Conservation (phyloP, 1,140 invertebrate genomes). For the Papilio helenus region DNA sequence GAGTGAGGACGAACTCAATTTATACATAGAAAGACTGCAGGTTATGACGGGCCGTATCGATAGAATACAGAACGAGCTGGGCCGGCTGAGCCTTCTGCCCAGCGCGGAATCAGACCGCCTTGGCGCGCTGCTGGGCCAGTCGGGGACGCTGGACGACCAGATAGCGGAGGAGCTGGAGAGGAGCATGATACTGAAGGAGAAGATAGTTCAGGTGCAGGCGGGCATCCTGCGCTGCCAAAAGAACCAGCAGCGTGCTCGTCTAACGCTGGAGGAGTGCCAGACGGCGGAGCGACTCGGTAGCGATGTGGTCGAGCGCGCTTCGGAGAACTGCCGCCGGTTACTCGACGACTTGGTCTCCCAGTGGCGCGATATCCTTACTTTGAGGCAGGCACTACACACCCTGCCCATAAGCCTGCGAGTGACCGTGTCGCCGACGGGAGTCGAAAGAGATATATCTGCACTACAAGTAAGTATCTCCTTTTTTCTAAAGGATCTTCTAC, state of each 20-base stretch:
- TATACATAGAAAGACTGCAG: conserved; percentile 91
- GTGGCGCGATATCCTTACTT: conserved; percentile 90
- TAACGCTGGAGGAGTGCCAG: conserved; percentile 88
- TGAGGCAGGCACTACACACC: conserved; percentile 89
- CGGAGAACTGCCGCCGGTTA: conserved; percentile 86
- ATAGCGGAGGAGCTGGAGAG: conserved; percentile 90
- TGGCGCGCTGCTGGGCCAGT: conserved; percentile 86
- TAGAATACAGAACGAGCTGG: conserved; percentile 90
- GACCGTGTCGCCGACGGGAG: conserved; percentile 88
- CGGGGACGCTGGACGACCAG: conserved; percentile 87
- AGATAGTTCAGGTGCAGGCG: conserved; percentile 87
- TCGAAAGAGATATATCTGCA: conserved; percentile 89
- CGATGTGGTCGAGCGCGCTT: conserved; percentile 87
- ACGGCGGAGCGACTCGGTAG: conserved; percentile 87
- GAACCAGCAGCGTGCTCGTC: conserved; percentile 85
- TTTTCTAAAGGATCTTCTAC: neutral
- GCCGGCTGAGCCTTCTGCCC: conserved; percentile 87
- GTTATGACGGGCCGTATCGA: conserved; percentile 89
- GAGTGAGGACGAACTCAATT: conserved; percentile 90
- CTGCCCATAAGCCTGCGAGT: conserved; percentile 88
- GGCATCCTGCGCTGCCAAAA: conserved; percentile 86
- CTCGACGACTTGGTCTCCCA: conserved; percentile 86
- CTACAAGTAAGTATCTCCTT: conserved; percentile 73
- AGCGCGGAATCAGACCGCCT: conserved; percentile 89
- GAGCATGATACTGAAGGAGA: conserved; percentile 87